Evolutionary conservation across 2,113 vertebrate genomes (phyloP).

Genomic region (Xiphophorus couchianus): DNA sequence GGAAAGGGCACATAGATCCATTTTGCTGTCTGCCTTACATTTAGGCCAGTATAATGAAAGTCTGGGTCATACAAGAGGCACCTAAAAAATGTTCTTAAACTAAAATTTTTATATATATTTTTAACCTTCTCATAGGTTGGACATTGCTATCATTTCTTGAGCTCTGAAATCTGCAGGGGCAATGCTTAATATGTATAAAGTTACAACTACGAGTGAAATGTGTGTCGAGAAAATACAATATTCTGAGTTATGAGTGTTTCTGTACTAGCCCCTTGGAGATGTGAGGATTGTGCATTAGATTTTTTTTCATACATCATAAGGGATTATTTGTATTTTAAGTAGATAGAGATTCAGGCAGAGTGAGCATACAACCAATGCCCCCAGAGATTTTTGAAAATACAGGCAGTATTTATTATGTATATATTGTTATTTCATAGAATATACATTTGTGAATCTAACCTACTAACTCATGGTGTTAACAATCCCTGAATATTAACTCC

Average conservation of each 20-base stretch:
- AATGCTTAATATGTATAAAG: constrained; percentile 35
- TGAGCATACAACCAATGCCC: not conserved
- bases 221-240: not conserved
- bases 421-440: not conserved
- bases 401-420: no score
- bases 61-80: not conserved
- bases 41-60: not conserved
- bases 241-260: not conserved
- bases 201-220: constrained; percentile 16
- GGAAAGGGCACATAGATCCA: not conserved
- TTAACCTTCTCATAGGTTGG: no score
- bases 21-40: not conserved
- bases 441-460: not conserved
- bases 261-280: constrained; percentile 8
- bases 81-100: no score
- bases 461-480: not conserved
- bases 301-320: constrained; percentile 13
- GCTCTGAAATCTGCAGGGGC: no score
- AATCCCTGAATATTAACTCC: no score
- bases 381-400: not conserved
- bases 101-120: no score
- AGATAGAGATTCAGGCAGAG: not conserved
- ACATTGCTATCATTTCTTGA: no score
- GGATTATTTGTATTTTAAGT: constrained; percentile 10
- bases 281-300: not conserved